A percentile compares a stretch with the other conserved stretches of the same genome.
Conservation (phyloP, 2,113 vertebrate genomes). For the Hyperopisus bebe region DNA sequence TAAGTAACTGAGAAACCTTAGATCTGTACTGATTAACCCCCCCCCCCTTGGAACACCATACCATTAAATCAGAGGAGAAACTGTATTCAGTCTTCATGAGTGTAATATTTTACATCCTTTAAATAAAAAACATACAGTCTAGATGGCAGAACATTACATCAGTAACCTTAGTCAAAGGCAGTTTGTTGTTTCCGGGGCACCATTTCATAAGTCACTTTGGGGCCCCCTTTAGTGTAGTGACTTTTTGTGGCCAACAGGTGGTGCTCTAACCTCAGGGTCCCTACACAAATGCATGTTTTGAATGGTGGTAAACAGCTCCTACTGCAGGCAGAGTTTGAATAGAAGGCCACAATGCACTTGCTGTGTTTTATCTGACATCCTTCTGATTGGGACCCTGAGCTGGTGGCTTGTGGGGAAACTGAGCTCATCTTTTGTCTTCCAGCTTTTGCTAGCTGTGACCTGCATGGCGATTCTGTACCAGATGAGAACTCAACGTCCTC, state of each 20-base stretch:
- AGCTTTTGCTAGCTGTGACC: too few relatives aligned
- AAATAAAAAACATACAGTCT: neutral
- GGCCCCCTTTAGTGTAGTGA: neutral
- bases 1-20: neutral
- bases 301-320: neutral
- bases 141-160: neutral
- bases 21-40: neutral
- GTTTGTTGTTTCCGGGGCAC: neutral
- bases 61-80: neutral
- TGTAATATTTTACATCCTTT: neutral
- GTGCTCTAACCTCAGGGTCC: neutral
- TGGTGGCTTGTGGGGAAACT: too few relatives aligned
- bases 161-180: neutral
- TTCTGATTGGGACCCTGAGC: too few relatives aligned
- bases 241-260: neutral
- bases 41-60: neutral
- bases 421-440: too few relatives aligned
- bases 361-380: too few relatives aligned
- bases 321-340: too few relatives aligned
- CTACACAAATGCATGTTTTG: neutral
- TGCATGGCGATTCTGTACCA: too few relatives aligned
- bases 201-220: too few relatives aligned
- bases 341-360: too few relatives aligned
- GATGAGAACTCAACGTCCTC: too few relatives aligned
- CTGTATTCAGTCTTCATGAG: too few relatives aligned